Evolutionary conservation across 1,140 invertebrate species (phyloP).

Genomic region (Drosophila auraria): DNA sequence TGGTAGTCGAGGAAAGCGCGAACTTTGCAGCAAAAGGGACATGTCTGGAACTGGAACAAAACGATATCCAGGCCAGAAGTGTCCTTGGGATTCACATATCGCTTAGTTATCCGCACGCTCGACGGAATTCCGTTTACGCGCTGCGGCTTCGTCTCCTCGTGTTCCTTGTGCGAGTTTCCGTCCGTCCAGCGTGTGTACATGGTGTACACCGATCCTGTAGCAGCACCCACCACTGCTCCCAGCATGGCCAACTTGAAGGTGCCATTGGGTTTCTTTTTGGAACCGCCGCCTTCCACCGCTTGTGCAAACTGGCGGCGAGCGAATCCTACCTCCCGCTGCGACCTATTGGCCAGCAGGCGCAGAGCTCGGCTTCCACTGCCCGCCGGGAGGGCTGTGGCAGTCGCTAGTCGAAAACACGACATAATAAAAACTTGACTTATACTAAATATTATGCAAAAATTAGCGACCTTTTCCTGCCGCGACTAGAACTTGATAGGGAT

Average conservation of each 20-base stretch:
- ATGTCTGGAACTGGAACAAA: conserved; percentile 98
- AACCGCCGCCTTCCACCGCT: conserved; percentile 10
- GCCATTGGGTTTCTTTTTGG: conserved; percentile 47
- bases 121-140: conserved; percentile 85
- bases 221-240: conserved; percentile 86
- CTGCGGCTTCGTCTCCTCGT: conserved; percentile 82
- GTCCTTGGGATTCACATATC: conserved; percentile 89
- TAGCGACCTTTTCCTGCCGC: conserved; percentile 23
- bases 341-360: conserved; percentile 26
- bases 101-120: conserved; percentile 85
- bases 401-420: conserved; percentile 62
- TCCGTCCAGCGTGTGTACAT: conserved; percentile 67
- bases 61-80: conserved; percentile 92
- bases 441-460: conserved; percentile 71
- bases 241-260: conserved; percentile 86
- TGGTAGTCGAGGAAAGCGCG: conserved; percentile 96
- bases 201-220: conserved; percentile 78
- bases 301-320: conserved; percentile 51
- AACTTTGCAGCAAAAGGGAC: conserved; percentile 99
- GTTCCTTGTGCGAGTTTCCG: conserved; percentile 72
- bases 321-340: conserved; percentile 21
- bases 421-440: conserved; percentile 32
- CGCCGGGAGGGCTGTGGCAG: conserved; percentile 12
- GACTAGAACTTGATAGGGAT: conserved; percentile 21
- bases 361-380: conserved; percentile 8